phyloP scores from a whole-genome alignment of 2,888 invertebrate species.

The Adineta ricciae region DNA sequence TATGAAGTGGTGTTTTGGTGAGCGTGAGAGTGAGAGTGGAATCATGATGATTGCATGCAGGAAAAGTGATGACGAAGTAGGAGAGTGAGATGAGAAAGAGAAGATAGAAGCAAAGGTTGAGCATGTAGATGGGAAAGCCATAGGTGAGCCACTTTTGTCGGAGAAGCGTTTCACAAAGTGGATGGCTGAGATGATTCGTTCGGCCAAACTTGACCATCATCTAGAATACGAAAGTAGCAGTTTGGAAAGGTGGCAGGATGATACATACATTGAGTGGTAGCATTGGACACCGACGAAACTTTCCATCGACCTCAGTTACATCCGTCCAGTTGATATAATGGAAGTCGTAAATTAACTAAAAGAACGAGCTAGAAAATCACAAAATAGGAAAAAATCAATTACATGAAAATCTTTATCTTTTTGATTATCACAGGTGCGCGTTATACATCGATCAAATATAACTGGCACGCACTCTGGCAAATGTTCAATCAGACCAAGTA shows the following conservation, averaged over 20 bases:
- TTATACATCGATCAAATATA: constrained; percentile 34
- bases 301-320: constrained; percentile 17
- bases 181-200: constrained; percentile 48
- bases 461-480: constrained; percentile 27
- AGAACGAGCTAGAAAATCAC: background rate
- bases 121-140: constrained; percentile 73
- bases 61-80: constrained; percentile 54
- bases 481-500: constrained; percentile 32
- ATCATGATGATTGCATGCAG: constrained; percentile 12
- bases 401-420: constrained; percentile 24
- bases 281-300: constrained; percentile 22
- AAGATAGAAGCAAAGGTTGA: constrained; percentile 68
- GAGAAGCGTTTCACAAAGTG: constrained; percentile 37
- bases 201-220: constrained; percentile 48
- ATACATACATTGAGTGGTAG: constrained; percentile 21
- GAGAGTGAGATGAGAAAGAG: constrained; percentile 70
- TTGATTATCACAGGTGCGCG: constrained; percentile 3
- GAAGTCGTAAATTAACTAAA: constrained; percentile 33
- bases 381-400: background rate
- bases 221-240: constrained; percentile 37
- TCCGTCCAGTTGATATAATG: constrained; percentile 33
- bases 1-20: too few relatives aligned
- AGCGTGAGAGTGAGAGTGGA: background rate
- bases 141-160: constrained; percentile 55
- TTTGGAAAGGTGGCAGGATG: too few relatives aligned